These are phyloP conservation scores for Ceratosolen solmsi DNA, from an alignment of 1,140 invertebrate genomes.

Conservation along the genomic window DNA sequence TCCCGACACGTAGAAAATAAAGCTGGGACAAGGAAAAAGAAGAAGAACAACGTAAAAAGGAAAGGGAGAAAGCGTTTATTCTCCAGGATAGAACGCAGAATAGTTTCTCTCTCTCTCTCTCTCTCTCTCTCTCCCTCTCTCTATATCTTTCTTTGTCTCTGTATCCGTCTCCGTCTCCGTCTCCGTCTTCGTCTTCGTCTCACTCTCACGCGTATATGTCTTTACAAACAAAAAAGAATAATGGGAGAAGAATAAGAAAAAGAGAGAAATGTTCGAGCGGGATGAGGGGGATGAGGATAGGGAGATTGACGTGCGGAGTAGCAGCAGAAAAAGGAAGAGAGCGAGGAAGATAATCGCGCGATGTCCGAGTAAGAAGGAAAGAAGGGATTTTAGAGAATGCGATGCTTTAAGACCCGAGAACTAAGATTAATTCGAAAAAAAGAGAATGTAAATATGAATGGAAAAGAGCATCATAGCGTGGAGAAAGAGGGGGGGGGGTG, in stretches of 20 bases:
- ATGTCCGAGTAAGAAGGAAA: slow-evolving; percentile 38
- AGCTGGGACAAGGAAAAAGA: slow-evolving; percentile 5
- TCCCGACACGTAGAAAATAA: neutral
- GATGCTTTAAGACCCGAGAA: neutral
- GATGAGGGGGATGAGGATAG: neutral
- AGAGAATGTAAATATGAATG: neutral
- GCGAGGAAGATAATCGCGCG: slow-evolving; percentile 12
- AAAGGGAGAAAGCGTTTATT: slow-evolving; percentile 13
- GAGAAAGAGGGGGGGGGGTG: neutral
- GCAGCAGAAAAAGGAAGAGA: slow-evolving; percentile 5
- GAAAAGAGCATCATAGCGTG: neutral
- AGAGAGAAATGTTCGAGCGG: too few species aligned
- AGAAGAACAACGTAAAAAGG: neutral
- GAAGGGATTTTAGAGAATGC: slow-evolving; percentile 42
- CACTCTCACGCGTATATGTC: too few species aligned
- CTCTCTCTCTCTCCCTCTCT: neutral
- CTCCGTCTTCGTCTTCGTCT: too few species aligned
- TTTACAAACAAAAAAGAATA: too few species aligned
- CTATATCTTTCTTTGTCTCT: neutral
- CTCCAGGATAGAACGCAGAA: neutral
- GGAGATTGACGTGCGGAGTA: slow-evolving; percentile 34
- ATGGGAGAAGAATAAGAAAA: too few species aligned
- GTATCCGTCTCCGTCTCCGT: too few species aligned
- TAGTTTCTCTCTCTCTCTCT: neutral
- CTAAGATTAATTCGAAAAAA: slow-evolving; percentile 13